phyloP scores from a whole-genome alignment of 2,797 vertebrate species.

The Platalea minor region DNA sequence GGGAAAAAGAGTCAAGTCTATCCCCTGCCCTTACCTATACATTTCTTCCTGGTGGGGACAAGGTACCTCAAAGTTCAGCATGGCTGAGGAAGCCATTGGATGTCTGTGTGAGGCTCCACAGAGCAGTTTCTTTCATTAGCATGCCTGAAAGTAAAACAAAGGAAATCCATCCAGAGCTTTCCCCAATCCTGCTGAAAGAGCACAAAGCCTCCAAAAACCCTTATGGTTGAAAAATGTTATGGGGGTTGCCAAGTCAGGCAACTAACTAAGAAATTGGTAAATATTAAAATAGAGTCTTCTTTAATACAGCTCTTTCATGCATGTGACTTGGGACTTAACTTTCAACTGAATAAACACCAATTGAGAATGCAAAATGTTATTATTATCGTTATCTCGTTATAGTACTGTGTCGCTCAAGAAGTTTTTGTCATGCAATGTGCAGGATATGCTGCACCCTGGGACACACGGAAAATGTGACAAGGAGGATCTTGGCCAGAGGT shows the following conservation, averaged over 20 bases:
- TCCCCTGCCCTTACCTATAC: not conserved
- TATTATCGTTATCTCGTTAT: not conserved
- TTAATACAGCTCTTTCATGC: slow-evolving; percentile 4
- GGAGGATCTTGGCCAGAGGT: not conserved
- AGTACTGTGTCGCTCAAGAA: not conserved
- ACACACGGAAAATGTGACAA: not conserved
- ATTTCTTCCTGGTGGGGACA: not conserved
- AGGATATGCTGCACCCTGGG: not conserved
- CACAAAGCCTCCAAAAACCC: slow-evolving; percentile 27
- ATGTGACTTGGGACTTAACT: slow-evolving; percentile 32
- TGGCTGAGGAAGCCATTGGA: not conserved
- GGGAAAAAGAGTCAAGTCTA: not conserved
- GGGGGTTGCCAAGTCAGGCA: slow-evolving; percentile 32
- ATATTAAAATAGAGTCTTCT: slow-evolving; percentile 49
- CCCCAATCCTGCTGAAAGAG: slow-evolving; percentile 1
- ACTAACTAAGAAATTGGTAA: slow-evolving; percentile 36
- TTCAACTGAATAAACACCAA: slow-evolving; percentile 39
- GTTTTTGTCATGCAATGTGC: not conserved
- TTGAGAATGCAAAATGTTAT: slow-evolving; percentile 18
- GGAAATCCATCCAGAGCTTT: slow-evolving; percentile 25
- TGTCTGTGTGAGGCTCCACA: not conserved
- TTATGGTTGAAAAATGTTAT: not conserved
- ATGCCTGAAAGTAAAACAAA: slow-evolving; percentile 47
- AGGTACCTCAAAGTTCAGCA: not conserved
- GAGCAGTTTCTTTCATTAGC: slow-evolving; percentile 19